Evolutionary conservation across 2,888 invertebrate genomes (phyloP).

Genomic region (Euplagia quadripunctaria): DNA sequence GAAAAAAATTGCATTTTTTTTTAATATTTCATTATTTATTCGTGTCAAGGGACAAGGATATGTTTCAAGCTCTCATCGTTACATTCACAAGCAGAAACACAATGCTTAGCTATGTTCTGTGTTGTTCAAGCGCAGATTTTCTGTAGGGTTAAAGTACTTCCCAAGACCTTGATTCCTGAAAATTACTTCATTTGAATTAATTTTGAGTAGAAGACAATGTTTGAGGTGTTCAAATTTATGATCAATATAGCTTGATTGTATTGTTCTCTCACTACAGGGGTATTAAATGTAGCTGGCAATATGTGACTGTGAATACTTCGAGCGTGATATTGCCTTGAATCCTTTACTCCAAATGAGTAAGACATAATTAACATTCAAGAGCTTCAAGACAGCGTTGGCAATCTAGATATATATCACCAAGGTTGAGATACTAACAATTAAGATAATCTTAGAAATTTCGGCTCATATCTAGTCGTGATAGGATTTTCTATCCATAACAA

Average conservation of each 20-base stretch:
- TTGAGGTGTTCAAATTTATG: not conserved
- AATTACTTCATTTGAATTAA: not conserved
- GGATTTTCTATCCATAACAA: not conserved
- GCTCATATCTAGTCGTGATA: not conserved
- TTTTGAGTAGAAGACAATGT: not conserved
- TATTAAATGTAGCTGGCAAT: not conserved
- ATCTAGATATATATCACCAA: constrained; percentile 13
- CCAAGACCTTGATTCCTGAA: not conserved
- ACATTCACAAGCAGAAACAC: too few species aligned
- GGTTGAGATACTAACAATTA: constrained; percentile 26
- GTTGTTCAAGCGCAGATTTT: too few species aligned
- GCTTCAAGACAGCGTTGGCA: constrained; percentile 6
- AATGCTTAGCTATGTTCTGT: too few species aligned
- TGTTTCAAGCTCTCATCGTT: too few species aligned
- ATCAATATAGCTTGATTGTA: not conserved
- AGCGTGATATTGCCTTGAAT: constrained; percentile 8
- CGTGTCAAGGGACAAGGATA: too few species aligned
- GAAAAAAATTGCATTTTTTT: too few species aligned
- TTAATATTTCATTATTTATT: too few species aligned
- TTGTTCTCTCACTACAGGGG: not conserved
- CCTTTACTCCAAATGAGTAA: constrained; percentile 20
- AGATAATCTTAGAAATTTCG: not conserved
- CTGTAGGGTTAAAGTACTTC: too few species aligned
- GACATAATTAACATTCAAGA: constrained; percentile 17
- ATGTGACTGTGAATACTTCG: constrained; percentile 4